A percentile compares a stretch with the other conserved stretches of the same genome.
phyloP scores from a whole-genome alignment of 1,140 invertebrate species.

The Aporrectodea caliginosa region DNA sequence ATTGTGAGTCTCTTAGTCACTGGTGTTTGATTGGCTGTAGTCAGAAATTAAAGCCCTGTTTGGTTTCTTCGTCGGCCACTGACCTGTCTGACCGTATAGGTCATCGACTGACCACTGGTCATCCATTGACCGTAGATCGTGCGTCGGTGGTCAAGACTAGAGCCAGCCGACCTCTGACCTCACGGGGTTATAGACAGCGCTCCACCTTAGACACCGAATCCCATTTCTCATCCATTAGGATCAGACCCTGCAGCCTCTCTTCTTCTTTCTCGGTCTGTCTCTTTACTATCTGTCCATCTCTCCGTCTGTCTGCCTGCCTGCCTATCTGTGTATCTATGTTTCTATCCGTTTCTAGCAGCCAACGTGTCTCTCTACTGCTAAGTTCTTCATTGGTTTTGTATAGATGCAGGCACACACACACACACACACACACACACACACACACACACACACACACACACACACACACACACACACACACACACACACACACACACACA shows the following conservation, averaged over 20 bases:
- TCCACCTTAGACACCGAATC: not conserved
- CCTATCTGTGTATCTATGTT: not conserved
- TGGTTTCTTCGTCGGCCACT: not conserved
- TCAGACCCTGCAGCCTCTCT: not conserved
- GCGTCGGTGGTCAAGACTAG: not conserved
- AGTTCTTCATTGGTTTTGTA: too few species aligned
- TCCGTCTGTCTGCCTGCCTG: not conserved
- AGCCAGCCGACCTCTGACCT: not conserved
- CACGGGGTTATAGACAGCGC: not conserved
- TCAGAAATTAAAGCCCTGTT: not conserved
- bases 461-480: conserved; percentile 35
- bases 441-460: conserved; percentile 26
- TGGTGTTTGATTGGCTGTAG: not conserved
- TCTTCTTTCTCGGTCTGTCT: not conserved
- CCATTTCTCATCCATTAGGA: not conserved
- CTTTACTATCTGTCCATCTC: not conserved
- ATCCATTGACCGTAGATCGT: not conserved
- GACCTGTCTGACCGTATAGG: not conserved
- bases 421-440: conserved; percentile 33
- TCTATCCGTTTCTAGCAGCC: conserved; percentile 20
- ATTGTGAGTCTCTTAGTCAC: not conserved
- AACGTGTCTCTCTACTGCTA: too few species aligned
- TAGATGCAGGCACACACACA: too few species aligned
- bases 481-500: conserved; percentile 34
- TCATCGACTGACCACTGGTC: not conserved